phyloP scores from a whole-genome alignment of 2,888 invertebrate species.

The Lepas anatifera region DNA sequence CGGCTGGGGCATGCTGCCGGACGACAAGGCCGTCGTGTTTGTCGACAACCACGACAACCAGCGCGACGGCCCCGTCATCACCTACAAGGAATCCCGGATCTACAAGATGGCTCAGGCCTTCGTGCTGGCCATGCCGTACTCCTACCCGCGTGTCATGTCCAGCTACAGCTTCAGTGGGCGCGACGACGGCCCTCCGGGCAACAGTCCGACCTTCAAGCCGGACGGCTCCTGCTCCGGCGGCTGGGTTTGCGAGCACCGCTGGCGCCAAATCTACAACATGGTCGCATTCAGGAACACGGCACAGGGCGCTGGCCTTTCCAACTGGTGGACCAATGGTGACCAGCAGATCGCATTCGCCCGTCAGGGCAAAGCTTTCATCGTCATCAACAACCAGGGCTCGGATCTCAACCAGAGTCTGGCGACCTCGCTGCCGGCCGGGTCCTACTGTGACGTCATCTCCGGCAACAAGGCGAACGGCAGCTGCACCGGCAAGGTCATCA shows the following conservation, averaged over 20 bases:
- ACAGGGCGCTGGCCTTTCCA: constrained; percentile 40
- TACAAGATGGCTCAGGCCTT: constrained; percentile 61
- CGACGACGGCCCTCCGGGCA: constrained; percentile 52
- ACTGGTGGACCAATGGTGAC: constrained; percentile 69
- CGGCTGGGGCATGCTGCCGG: constrained; percentile 51
- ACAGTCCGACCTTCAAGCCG: constrained; percentile 50
- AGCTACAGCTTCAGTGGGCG: constrained; percentile 55
- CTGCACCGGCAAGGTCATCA: constrained; percentile 53
- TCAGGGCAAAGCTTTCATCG: constrained; percentile 59
- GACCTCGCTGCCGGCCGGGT: constrained; percentile 59
- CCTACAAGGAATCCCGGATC: constrained; percentile 42
- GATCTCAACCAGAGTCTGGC: constrained; percentile 46
- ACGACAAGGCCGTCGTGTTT: constrained; percentile 54
- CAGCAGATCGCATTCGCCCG: constrained; percentile 77
- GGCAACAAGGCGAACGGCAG: constrained; percentile 44
- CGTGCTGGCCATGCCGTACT: constrained; percentile 75
- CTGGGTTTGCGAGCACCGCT: constrained; percentile 80
- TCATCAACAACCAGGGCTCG: constrained; percentile 54
- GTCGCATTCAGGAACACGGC: constrained; percentile 59
- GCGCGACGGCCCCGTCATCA: constrained; percentile 47
- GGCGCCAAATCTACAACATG: constrained; percentile 53
- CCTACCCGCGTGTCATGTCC: constrained; percentile 69
- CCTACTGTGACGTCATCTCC: constrained; percentile 76
- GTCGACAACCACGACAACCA: constrained; percentile 89
- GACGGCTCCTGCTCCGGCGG: constrained; percentile 52